These are phyloP conservation scores for Plusia festucae DNA, from an alignment of 2,888 invertebrate genomes.

Conservation along the genomic window DNA sequence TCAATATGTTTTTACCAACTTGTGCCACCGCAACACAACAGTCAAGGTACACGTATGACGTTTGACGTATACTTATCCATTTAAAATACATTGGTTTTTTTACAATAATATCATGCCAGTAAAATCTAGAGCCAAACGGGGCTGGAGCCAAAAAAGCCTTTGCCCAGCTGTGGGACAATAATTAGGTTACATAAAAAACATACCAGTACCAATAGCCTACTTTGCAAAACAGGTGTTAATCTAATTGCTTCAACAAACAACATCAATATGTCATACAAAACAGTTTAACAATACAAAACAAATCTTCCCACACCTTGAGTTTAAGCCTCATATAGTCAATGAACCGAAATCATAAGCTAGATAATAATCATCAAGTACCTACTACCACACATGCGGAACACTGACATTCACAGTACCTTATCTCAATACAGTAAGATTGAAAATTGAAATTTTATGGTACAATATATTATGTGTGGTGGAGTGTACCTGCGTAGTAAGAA, in stretches of 20 bases:
- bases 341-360: slow-evolving; percentile 45
- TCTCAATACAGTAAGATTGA: background rate
- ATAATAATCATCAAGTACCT: slow-evolving; percentile 44
- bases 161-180: too few relatives aligned
- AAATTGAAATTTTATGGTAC: background rate
- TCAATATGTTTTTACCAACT: too few relatives aligned
- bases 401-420: background rate
- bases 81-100: too few relatives aligned
- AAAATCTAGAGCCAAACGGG: too few relatives aligned
- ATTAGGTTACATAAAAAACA: too few relatives aligned
- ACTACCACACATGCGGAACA: slow-evolving; percentile 10
- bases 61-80: too few relatives aligned
- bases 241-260: background rate
- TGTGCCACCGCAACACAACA: too few relatives aligned
- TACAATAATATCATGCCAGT: too few relatives aligned
- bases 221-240: background rate
- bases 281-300: slow-evolving; percentile 7
- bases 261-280: slow-evolving; percentile 21
- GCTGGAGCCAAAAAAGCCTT: too few relatives aligned
- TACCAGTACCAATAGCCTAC: background rate
- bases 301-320: slow-evolving; percentile 48
- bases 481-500: slow-evolving; percentile 17
- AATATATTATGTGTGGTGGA: background rate
- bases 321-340: slow-evolving; percentile 29
- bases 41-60: too few relatives aligned